A percentile compares a stretch with the other conserved stretches of the same genome.
These are phyloP conservation scores for Zaprionus vittiger DNA, from an alignment of 1,140 invertebrate genomes.

Conservation along the genomic window DNA sequence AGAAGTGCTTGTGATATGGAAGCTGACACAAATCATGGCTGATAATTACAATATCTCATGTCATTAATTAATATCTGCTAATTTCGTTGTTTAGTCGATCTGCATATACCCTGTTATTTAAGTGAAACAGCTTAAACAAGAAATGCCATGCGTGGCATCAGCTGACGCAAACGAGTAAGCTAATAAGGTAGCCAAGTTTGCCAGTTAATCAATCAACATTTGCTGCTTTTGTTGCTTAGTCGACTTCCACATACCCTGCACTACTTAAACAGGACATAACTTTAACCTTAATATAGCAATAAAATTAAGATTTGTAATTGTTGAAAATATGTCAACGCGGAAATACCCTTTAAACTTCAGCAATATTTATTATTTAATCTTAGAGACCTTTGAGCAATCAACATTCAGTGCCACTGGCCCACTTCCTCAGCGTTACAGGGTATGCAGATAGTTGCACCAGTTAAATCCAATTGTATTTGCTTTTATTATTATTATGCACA, in stretches of 20 bases:
- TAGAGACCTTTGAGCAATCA: no score
- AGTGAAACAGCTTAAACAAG: neutral
- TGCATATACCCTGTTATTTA: neutral
- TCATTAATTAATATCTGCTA: neutral
- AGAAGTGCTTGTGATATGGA: neutral
- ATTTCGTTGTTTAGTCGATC: neutral
- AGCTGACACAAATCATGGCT: no score
- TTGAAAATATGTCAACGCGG: neutral
- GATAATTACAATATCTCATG: neutral
- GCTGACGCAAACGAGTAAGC: neutral
- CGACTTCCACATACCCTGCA: neutral
- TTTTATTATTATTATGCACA: slow-evolving; percentile 54
- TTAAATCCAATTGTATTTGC: slow-evolving; percentile 60
- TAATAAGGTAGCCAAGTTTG: neutral
- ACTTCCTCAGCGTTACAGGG: neutral
- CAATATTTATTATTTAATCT: no score
- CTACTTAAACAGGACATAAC: neutral
- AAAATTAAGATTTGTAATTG: neutral
- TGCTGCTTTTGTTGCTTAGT: neutral
- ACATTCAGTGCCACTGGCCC: neutral
- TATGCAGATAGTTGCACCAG: slow-evolving; percentile 41
- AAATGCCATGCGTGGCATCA: no score
- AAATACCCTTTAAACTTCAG: neutral
- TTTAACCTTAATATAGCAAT: neutral
- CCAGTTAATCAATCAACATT: neutral